Percentiles rank a stretch among this genome's conserved stretches.
These are phyloP conservation scores for Euplagia quadripunctaria DNA, from an alignment of 2,888 invertebrate genomes.

Conservation along the genomic window DNA sequence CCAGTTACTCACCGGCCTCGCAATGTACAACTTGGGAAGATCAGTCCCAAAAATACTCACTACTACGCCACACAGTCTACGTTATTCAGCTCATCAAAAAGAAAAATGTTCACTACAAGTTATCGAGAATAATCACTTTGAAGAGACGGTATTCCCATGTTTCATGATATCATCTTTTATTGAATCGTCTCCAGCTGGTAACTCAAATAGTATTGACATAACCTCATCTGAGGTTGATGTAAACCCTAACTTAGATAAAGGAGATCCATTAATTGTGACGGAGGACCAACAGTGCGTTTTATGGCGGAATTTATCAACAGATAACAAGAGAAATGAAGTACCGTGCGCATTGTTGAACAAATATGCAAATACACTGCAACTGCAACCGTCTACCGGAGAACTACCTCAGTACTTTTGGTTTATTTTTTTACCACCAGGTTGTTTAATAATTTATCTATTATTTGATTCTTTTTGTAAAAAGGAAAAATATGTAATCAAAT, in stretches of 20 bases:
- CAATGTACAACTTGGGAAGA: conserved; percentile 79
- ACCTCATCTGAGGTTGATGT: conserved; percentile 70
- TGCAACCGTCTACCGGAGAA: conserved; percentile 48
- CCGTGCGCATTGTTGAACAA: conserved; percentile 75
- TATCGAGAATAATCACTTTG: conserved; percentile 67
- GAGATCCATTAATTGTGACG: conserved; percentile 63
- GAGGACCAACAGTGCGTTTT: conserved; percentile 74
- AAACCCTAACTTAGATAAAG: conserved; percentile 64
- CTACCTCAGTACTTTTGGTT: no score
- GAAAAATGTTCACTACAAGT: conserved; percentile 79
- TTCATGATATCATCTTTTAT: conserved; percentile 80
- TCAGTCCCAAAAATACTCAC: conserved; percentile 57
- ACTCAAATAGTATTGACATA: conserved; percentile 67
- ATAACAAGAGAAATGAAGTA: conserved; percentile 65
- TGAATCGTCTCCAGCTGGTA: conserved; percentile 54
- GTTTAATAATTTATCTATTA: no score
- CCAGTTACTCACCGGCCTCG: conserved; percentile 74
- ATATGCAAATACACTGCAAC: conserved; percentile 76
- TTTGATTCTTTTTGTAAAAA: no score
- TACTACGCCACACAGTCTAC: no score
- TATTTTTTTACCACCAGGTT: no score
- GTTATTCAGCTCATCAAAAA: conserved; percentile 61
- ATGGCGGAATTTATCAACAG: conserved; percentile 75
- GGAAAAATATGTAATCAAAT: no score
- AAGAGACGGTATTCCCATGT: conserved; percentile 76